Evolutionary conservation across 2,888 invertebrate genomes (phyloP).

Genomic region (Bhutanitis thaidina): DNA sequence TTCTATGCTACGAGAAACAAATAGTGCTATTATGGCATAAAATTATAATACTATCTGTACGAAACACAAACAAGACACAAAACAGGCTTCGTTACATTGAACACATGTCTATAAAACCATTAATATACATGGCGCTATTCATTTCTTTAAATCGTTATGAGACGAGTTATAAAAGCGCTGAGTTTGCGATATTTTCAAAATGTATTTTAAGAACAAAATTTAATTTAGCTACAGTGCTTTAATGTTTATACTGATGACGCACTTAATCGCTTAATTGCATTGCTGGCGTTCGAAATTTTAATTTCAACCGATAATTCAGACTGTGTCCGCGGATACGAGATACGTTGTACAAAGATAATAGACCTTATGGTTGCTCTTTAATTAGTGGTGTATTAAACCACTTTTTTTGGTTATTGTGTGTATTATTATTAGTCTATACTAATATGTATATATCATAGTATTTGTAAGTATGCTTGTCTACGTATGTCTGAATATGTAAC

Average conservation of each 20-base stretch:
- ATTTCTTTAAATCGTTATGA: too few relatives aligned
- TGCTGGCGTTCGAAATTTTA: constrained; percentile 45
- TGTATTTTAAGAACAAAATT: constrained; percentile 14
- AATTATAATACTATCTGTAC: too few relatives aligned
- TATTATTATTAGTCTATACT: constrained; percentile 2
- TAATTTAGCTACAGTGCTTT: constrained; percentile 13
- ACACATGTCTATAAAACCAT: too few relatives aligned
- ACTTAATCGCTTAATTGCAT: constrained; percentile 48
- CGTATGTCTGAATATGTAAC: too few relatives aligned
- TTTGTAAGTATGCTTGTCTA: too few relatives aligned
- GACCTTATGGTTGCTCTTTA: neutral
- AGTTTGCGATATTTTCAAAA: neutral
- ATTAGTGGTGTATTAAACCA: constrained; percentile 1
- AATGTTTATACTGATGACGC: constrained; percentile 27
- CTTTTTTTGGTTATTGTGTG: neutral
- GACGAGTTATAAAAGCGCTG: too few relatives aligned
- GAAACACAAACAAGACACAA: too few relatives aligned
- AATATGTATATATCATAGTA: too few relatives aligned
- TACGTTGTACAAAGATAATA: constrained; percentile 2
- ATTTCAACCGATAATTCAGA: constrained; percentile 49
- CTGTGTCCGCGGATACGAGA: constrained; percentile 33
- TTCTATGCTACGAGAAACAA: too few relatives aligned
- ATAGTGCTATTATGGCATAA: too few relatives aligned
- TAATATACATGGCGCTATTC: too few relatives aligned
- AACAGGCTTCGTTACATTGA: too few relatives aligned